Evolutionary conservation across 1,140 invertebrate genomes (phyloP).

Genomic region (Lordiphosa clarofinis): DNA sequence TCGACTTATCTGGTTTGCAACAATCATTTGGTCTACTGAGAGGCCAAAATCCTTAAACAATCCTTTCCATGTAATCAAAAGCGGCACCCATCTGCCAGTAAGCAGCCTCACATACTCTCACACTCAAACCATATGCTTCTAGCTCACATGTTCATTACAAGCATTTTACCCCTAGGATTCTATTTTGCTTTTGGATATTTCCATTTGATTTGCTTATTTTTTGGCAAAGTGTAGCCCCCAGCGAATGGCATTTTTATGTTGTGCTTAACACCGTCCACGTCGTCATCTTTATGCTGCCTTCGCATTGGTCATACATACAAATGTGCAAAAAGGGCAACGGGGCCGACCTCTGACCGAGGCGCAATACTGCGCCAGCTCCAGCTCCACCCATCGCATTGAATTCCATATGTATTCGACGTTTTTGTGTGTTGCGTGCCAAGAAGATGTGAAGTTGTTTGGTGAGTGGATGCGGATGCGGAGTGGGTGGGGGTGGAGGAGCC

Average conservation of each 20-base stretch:
- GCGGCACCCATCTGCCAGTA: too few relatives aligned
- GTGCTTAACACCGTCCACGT: constrained; percentile 25
- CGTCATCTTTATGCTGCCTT: constrained; percentile 27
- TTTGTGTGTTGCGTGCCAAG: constrained; percentile 11
- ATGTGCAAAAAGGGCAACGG: constrained; percentile 59
- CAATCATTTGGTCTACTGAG: too few relatives aligned
- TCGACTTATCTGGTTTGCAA: too few relatives aligned
- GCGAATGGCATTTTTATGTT: constrained; percentile 35
- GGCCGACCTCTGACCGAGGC: constrained; percentile 19
- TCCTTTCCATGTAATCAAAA: too few relatives aligned
- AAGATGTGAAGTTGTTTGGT: constrained; percentile 2
- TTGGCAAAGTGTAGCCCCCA: constrained; percentile 22
- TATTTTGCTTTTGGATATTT: too few relatives aligned
- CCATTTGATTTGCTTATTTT: background rate
- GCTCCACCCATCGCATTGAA: constrained; percentile 16
- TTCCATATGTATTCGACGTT: constrained; percentile 19
- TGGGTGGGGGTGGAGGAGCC: too few relatives aligned
- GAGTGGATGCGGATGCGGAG: too few relatives aligned
- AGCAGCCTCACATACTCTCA: too few relatives aligned
- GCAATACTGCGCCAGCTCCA: constrained; percentile 5
- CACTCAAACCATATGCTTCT: too few relatives aligned
- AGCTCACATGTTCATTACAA: too few relatives aligned
- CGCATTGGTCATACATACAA: constrained; percentile 66
- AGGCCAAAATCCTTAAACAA: too few relatives aligned
- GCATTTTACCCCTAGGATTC: too few relatives aligned